Evolutionary conservation across 2,113 vertebrate species (phyloP), one percentile per base, ranked within the genome.

Genomic region (Ivindomyrus marchei): DNA sequence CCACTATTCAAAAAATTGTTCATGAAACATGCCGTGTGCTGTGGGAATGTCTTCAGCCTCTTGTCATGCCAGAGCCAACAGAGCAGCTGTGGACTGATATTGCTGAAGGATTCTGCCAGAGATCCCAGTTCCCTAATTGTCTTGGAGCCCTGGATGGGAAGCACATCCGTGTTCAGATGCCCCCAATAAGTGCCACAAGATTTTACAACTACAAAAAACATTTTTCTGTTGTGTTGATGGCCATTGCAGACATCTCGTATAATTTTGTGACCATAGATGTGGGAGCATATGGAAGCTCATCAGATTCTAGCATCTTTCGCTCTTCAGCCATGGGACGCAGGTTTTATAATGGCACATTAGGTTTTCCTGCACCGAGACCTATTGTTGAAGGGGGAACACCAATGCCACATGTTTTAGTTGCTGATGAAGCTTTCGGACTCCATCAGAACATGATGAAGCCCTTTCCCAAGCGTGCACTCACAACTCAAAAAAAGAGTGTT

Each of bases 321-420:
- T n/a, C 58, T 62, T 27, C 58, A 2, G 58, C 7, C 24, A 62
- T 62, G 58, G 8, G 58, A 62, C 8, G 7, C 6, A 62, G 27
- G 1, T 62, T 62, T 62, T 62, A 62, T 8, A 62, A 62, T 7
- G 58, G 1, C 4, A 6, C 62, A 70, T 70, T 70, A 70, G n/a
- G 31, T 70, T 70, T 70, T 70, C 62, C 62, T 70, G 62, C 21
- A 27, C 62, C 62, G 0, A 70, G n/a, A 70, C 62, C 62, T 70
- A 31, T 70, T 70, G n/a, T 31, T 70, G n/a, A 70, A 70, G 62
- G n/a, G 24, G 62, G n/a, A 31, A 1, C n/a, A 70, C n/a, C 62
- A 70, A 70, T 70, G 62, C 62, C n/a, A 70, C 62, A 70, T 70
- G 62, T 70, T 70, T 70, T 70, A 70, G n/a, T 70, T 70, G 62